Conservation (phyloP, 2,888 invertebrate species). For the Philaethria dido region DNA sequence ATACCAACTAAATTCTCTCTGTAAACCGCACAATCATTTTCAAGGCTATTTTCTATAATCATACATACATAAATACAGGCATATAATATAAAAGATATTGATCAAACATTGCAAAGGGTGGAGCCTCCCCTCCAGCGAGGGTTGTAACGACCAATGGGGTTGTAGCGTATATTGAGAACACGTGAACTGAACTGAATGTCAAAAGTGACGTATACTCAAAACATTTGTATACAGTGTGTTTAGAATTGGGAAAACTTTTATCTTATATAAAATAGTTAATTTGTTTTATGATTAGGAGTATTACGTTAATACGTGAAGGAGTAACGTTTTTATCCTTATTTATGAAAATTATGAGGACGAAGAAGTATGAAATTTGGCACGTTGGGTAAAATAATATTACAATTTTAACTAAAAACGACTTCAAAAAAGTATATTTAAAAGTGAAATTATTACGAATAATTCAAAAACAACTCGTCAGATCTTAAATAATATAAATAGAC, state of each 20-base stretch:
- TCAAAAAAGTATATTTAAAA: no score
- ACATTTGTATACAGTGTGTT: conserved; percentile 60
- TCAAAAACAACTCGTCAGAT: no score
- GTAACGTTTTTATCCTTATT: no score
- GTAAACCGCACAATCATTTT: conserved; percentile 29
- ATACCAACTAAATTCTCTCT: neutral
- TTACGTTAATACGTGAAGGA: no score
- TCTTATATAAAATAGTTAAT: no score
- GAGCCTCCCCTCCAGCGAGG: conserved; percentile 46
- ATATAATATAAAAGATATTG: conserved; percentile 38
- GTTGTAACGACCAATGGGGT: conserved; percentile 58
- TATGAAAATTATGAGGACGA: no score
- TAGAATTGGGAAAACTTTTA: neutral
- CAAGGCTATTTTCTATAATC: conserved; percentile 33
- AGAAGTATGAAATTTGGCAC: no score
- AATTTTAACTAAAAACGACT: no score
- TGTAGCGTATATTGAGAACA: conserved; percentile 64
- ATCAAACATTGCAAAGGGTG: conserved; percentile 56
- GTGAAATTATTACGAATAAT: no score
- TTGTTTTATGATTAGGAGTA: no score
- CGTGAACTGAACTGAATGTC: conserved; percentile 66
- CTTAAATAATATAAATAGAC: no score
- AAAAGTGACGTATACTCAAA: conserved; percentile 68
- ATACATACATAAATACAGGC: conserved; percentile 9
- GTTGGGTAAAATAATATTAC: no score